phyloP scores from a whole-genome alignment of 2,797 vertebrate genomes.

The Emydoidea blandingii region DNA sequence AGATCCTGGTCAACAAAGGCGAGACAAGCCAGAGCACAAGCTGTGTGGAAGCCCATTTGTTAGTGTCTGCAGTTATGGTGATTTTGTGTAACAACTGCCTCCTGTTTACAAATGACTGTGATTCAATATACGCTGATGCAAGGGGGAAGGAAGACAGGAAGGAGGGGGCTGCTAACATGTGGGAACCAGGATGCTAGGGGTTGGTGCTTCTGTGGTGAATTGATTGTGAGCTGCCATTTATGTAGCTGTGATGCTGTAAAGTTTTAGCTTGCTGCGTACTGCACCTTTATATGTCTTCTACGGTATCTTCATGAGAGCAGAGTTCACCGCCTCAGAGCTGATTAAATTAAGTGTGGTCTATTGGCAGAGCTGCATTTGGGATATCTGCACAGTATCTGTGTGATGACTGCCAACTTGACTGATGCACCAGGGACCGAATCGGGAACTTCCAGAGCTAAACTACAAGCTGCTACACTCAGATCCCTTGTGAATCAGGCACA shows the following conservation, averaged over 20 bases:
- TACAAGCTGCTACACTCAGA: rapidly evolving
- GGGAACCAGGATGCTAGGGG: not conserved
- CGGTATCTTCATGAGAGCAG: not conserved
- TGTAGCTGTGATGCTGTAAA: not conserved
- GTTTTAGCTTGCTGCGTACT: not conserved
- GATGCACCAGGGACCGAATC: rapidly evolving
- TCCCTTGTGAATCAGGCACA: not conserved
- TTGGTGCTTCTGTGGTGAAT: not conserved
- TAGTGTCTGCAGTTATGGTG: not conserved
- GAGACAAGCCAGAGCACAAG: not conserved
- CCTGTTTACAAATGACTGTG: not conserved
- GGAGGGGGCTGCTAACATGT: not conserved
- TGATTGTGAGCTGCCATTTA: not conserved
- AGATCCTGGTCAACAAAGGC: not conserved
- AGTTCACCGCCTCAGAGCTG: not conserved
- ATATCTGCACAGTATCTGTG: not conserved
- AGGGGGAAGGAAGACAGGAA: not conserved
- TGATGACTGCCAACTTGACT: not conserved
- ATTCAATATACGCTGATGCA: not conserved
- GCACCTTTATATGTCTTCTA: not conserved
- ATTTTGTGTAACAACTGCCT: not conserved
- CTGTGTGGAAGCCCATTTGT: not conserved
- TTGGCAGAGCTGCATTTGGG: not conserved
- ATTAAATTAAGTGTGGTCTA: not conserved
- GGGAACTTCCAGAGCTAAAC: not conserved